Percentiles rank a stretch among this genome's conserved stretches.
Evolutionary conservation across 2,113 vertebrate genomes (phyloP).

Genomic region (Apistogramma diplotaenia): DNA sequence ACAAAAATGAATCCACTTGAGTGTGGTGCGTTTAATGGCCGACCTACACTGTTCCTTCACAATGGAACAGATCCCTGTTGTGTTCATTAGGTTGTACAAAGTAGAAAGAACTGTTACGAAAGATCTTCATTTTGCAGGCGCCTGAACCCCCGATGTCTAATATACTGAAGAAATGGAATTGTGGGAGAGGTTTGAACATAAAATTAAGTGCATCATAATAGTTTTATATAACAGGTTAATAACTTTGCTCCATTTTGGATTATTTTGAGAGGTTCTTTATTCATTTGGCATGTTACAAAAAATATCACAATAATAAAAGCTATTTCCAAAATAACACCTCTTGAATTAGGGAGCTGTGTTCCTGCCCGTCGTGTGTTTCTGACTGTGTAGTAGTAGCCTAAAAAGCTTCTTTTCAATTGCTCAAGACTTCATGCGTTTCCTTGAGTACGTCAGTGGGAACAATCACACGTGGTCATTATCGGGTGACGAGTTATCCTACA

Average conservation of each 20-base stretch:
- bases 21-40: conserved; percentile 56
- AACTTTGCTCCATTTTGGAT: not conserved
- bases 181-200: not conserved
- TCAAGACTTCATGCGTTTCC: not conserved
- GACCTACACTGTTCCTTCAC: conserved; percentile 35
- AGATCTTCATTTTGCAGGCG: conserved; percentile 17
- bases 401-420: not conserved
- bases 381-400: not conserved
- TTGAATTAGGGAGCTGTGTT: conserved; percentile 4
- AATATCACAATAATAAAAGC: conserved; percentile 6
- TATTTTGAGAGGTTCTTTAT: not conserved
- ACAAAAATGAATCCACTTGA: conserved; percentile 66
- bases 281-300: conserved; percentile 25
- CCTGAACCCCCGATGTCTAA: not conserved
- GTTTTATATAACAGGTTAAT: conserved; percentile 4
- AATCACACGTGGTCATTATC: not conserved
- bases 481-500: not conserved
- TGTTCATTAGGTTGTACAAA: conserved; percentile 25
- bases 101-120: not conserved
- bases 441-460: not conserved
- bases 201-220: not conserved
- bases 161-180: not conserved
- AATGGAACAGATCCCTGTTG: conserved; percentile 37
- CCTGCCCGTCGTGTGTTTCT: not conserved
- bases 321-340: not conserved